These are phyloP conservation scores for Plutella xylostella DNA, from an alignment of 2,888 invertebrate genomes.

Conservation along the genomic window DNA sequence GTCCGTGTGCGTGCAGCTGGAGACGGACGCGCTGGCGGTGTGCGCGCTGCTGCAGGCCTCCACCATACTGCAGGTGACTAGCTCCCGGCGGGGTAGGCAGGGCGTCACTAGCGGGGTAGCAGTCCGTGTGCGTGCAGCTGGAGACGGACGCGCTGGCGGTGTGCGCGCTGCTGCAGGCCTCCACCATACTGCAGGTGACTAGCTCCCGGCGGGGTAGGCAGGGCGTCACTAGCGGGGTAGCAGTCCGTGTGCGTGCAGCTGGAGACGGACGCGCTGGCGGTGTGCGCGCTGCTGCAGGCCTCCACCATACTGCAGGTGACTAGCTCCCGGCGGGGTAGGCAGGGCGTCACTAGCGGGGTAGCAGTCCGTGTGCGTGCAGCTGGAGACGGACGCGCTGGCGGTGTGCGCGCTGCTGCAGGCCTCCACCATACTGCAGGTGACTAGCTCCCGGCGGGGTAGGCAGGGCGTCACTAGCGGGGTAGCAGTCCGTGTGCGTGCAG, in stretches of 20 bases:
- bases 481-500: conserved; percentile 90
- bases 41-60: conserved; percentile 91
- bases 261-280: conserved; percentile 89
- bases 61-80: conserved; percentile 82
- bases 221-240: too few relatives aligned
- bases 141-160: conserved; percentile 92
- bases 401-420: conserved; percentile 93
- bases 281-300: conserved; percentile 91
- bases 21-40: conserved; percentile 90
- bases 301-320: conserved; percentile 83
- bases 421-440: conserved; percentile 82
- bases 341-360: too few relatives aligned
- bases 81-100: too few relatives aligned
- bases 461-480: too few relatives aligned
- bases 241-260: conserved; percentile 91
- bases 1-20: conserved; percentile 90
- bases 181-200: conserved; percentile 83
- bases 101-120: too few relatives aligned
- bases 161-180: conserved; percentile 90
- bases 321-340: too few relatives aligned
- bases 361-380: conserved; percentile 88
- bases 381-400: conserved; percentile 90
- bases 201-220: too few relatives aligned
- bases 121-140: conserved; percentile 89
- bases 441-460: too few relatives aligned